Evolutionary conservation across 2,888 invertebrate species (phyloP).

Genomic region (Parelbella ahira): DNA sequence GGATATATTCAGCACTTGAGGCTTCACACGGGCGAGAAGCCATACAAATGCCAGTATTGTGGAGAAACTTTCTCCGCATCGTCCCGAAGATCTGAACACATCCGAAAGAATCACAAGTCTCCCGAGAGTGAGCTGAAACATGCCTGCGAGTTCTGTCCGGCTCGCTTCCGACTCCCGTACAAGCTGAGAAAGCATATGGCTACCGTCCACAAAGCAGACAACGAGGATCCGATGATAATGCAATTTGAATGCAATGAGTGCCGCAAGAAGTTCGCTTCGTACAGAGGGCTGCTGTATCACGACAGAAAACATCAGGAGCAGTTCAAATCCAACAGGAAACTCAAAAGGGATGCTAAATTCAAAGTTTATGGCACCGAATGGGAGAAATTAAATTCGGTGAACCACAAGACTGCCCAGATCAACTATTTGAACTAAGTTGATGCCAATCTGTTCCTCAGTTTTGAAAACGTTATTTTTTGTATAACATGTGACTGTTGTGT

Average conservation of each 20-base stretch:
- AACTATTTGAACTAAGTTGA: no score
- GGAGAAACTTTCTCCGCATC: constrained; percentile 60
- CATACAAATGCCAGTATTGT: constrained; percentile 56
- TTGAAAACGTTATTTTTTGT: no score
- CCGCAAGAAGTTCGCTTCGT: constrained; percentile 51
- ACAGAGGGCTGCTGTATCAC: constrained; percentile 52
- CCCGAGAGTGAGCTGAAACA: constrained; percentile 44
- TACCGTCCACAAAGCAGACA: constrained; percentile 41
- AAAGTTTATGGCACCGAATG: not conserved
- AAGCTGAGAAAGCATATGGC: constrained; percentile 50
- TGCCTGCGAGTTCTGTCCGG: constrained; percentile 53
- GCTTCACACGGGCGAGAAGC: constrained; percentile 62
- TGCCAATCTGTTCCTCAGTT: no score
- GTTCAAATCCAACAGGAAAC: constrained; percentile 10
- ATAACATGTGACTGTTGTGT: no score
- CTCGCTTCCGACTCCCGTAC: constrained; percentile 53
- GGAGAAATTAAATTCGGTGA: not conserved
- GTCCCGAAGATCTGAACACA: constrained; percentile 60
- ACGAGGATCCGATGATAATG: constrained; percentile 27
- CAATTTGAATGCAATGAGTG: constrained; percentile 51
- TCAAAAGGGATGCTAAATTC: constrained; percentile 14
- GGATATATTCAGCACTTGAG: constrained; percentile 62
- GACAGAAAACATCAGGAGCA: constrained; percentile 46
- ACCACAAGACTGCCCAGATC: no score
- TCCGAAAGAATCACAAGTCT: constrained; percentile 47